Base-by-base conservation (phyloP, 1,140 invertebrate species). In the Drosophila pseudoananassae region DNA sequence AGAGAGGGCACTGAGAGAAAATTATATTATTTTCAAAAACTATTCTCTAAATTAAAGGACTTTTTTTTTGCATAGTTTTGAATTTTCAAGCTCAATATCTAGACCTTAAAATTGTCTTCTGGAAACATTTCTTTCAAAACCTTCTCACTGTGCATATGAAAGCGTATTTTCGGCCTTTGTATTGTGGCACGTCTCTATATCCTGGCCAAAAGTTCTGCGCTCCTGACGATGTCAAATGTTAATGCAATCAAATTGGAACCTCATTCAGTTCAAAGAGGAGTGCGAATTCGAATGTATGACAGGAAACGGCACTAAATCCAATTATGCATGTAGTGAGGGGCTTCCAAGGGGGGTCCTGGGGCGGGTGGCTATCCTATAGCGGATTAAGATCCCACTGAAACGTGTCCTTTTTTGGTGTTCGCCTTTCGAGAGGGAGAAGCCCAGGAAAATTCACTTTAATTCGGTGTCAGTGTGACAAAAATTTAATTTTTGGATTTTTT, bases 241-340 rank as follows among this genome's bases (percentile, higher is more conserved):
- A 76, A 76, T 76, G 60, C 73, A 76, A 76, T 76, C 73, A 76
- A 65, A 75, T 75, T 75, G 71, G 71, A 75, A 75, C 71, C 71
- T 75, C 70, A 75, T 75, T 65, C 71, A 75, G 52, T 55, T 73
- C 50, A 43, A 57, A 57, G 61, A 9, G 65, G 31, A 66, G 50
- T 38, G 65, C 15, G 60, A 68, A 63, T 36, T 17, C 20, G 50
- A 55, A 14, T 43, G 50, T 14, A 40, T 25, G 31, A 8, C 29
- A 45, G 20, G 49, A 29, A 29, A 51, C 23, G 50, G 54, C 49
- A 66, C 60, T 49, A 56, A 76, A 76, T 76, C 76, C 72, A 76
- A 76, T 75, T 75, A 75, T 75, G 59, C 50, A 74, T 47, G 25
- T 69, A 25, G 65, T 36, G 23, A 14, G 20, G 20, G 17, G 1